A percentile compares a stretch with the other conserved stretches of the same genome.
Conservation (phyloP, 2,797 vertebrate species). For the Propithecus perrieri region DNA sequence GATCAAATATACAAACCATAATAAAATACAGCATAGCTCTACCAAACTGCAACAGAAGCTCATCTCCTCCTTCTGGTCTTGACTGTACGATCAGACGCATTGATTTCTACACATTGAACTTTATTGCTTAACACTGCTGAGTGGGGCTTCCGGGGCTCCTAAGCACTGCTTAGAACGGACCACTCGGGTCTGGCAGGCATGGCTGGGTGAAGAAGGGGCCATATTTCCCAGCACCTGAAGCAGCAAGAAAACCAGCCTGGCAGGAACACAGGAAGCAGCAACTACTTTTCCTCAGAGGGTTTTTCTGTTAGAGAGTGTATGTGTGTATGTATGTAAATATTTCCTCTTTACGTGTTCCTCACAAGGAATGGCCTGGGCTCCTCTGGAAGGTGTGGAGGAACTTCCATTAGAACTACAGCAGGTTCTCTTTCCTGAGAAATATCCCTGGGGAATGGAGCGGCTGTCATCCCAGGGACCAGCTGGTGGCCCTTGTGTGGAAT, state of each 20-base stretch:
- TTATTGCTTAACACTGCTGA: constrained; percentile 27
- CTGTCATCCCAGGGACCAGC: neutral
- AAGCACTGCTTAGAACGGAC: neutral
- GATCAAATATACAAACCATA: neutral
- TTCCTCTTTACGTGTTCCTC: constrained; percentile 15
- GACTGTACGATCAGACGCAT: fast-evolving
- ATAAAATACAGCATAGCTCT: fast-evolving
- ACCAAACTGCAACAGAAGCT: neutral
- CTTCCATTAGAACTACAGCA: neutral
- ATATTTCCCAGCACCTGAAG: neutral
- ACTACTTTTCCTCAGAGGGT: neutral
- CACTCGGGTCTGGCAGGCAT: neutral
- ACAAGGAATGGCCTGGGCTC: neutral
- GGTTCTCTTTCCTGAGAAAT: neutral
- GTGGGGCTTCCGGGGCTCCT: neutral
- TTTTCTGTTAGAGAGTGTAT: neutral
- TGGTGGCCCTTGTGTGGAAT: fast-evolving
- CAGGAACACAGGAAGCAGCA: neutral
- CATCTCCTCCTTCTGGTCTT: neutral
- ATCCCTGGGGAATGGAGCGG: neutral
- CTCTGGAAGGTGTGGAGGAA: neutral
- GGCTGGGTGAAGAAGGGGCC: neutral
- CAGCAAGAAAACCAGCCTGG: constrained; percentile 4
- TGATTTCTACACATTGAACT: neutral
- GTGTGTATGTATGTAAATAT: neutral